Evolutionary conservation across 2,888 invertebrate species (phyloP), one percentile per base, ranked within the genome.

Genomic region (Cremastinae sp.): DNA sequence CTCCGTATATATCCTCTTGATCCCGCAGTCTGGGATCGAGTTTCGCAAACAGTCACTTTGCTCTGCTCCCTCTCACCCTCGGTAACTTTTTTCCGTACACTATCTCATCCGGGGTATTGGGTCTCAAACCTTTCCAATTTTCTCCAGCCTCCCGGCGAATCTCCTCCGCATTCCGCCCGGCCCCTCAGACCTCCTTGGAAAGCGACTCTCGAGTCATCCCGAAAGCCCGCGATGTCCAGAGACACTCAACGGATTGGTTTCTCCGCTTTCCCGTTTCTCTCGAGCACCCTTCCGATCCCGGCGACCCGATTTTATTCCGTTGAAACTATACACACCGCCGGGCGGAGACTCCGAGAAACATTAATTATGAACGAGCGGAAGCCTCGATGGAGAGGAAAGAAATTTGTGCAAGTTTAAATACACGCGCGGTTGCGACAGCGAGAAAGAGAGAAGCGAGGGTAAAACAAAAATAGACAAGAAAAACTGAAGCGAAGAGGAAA

Each of bases 101-200:
- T 47, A 47, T 64, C 51, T 28, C 47, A 20, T 58, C 54, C 69
- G 74, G 77, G 68, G 75, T 51, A 65, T 66, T 73, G 74, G 54
- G 20, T 71, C 72, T 66, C 75, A 75, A 75, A 80, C 79, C 78
- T 80, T 78, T 79, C 79, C 75, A 76, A 76, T 78, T 80, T 81
- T 78, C 75, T 70, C 45, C 43, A 43, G 43, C 58, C 36, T 34
- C 41, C 18, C 43, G 47, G 49, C 47, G 36, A 54, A 45, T 56
- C 43, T 4, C 64, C 45, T 16, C 34, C 49, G 49, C 65, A 18
- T 28, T 64, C 59, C 51, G 28, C 65, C 38, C 58, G 53, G 36
- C 4, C 4, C 18, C 49, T 43, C 53, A 28, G 51, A 14, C 18
- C 22, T 53, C 43, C 54, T 18, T 34, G 41, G 38, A n/a, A 38